Conservation (phyloP, 2,888 invertebrate genomes). For the Melipona beecheii region DNA sequence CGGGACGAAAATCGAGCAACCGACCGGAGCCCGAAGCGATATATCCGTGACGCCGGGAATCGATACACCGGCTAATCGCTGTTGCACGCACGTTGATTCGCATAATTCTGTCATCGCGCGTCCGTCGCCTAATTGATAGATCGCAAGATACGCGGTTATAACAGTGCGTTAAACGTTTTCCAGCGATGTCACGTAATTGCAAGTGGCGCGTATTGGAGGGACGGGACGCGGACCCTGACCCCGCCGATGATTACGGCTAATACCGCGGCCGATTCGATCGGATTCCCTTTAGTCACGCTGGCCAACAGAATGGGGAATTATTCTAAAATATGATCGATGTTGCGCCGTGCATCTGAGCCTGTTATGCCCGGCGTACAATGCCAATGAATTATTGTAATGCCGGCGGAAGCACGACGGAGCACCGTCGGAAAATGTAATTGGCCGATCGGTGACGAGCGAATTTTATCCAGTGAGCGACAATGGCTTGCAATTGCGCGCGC, state of each 20-base stretch:
- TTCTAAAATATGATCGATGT: slow-evolving; percentile 56
- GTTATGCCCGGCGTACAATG: slow-evolving; percentile 16
- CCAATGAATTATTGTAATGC: slow-evolving; percentile 47
- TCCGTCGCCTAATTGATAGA: slow-evolving; percentile 61
- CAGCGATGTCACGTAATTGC: slow-evolving; percentile 51
- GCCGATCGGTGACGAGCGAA: slow-evolving; percentile 14
- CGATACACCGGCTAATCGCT: slow-evolving; percentile 16
- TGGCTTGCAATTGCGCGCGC: too few species aligned
- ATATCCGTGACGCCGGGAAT: neutral
- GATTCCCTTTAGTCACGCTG: slow-evolving; percentile 41
- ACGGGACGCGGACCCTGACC: slow-evolving; percentile 5
- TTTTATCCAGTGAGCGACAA: neutral
- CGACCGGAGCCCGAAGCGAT: too few species aligned
- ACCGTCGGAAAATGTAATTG: slow-evolving; percentile 34
- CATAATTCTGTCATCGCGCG: slow-evolving; percentile 36
- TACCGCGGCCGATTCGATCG: slow-evolving; percentile 36
- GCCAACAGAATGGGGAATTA: slow-evolving; percentile 39
- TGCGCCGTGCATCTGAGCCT: slow-evolving; percentile 14
- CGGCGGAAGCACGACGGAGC: neutral
- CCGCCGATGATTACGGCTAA: slow-evolving; percentile 41
- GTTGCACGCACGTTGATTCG: slow-evolving; percentile 35
- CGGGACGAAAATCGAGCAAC: neutral
- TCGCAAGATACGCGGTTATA: slow-evolving; percentile 45
- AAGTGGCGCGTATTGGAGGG: slow-evolving; percentile 13
- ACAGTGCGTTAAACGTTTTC: slow-evolving; percentile 55